Conservation (phyloP, 2,113 vertebrate species). For the Epinephelus cyanopodus region DNA sequence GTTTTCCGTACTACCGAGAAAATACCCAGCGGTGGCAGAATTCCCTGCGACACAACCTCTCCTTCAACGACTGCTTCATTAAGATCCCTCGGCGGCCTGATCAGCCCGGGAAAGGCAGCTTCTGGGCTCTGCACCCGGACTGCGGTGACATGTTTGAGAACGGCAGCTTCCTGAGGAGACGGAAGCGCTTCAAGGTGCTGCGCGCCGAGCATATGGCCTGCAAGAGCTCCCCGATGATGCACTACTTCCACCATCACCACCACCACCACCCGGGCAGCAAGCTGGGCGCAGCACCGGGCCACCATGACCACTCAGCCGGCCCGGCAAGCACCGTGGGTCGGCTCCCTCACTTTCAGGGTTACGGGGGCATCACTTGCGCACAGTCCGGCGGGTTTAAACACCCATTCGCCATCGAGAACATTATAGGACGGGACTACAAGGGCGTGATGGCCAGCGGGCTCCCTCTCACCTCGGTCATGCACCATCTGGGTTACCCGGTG, state of each 20-base stretch:
- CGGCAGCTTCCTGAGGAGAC: slow-evolving; percentile 91
- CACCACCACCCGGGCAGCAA: slow-evolving; percentile 84
- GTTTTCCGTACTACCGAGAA: slow-evolving; percentile 95
- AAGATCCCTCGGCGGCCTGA: slow-evolving; percentile 94
- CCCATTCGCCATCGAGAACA: slow-evolving; percentile 95
- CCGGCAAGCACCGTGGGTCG: slow-evolving; percentile 84
- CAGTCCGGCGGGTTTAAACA: slow-evolving; percentile 91
- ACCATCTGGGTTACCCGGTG: slow-evolving; percentile 94
- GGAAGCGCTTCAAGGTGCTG: slow-evolving; percentile 93
- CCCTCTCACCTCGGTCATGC: slow-evolving; percentile 96
- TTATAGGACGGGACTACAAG: slow-evolving; percentile 96
- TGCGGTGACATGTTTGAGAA: slow-evolving; percentile 97
- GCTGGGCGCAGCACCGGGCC: slow-evolving; percentile 71
- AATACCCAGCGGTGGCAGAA: slow-evolving; percentile 96
- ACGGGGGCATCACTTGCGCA: slow-evolving; percentile 76
- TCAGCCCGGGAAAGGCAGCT: slow-evolving; percentile 94
- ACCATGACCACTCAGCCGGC: slow-evolving; percentile 80
- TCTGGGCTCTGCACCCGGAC: slow-evolving; percentile 95
- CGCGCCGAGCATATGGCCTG: slow-evolving; percentile 89
- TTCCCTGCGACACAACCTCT: slow-evolving; percentile 93
- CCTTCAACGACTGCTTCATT: slow-evolving; percentile 96
- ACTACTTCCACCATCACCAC: slow-evolving; percentile 90
- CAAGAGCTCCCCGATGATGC: slow-evolving; percentile 89
- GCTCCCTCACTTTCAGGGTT: slow-evolving; percentile 90
- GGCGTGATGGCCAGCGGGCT: slow-evolving; percentile 92